These are phyloP conservation scores for Astur gentilis DNA, from an alignment of 2,113 vertebrate genomes.

Conservation along the genomic window DNA sequence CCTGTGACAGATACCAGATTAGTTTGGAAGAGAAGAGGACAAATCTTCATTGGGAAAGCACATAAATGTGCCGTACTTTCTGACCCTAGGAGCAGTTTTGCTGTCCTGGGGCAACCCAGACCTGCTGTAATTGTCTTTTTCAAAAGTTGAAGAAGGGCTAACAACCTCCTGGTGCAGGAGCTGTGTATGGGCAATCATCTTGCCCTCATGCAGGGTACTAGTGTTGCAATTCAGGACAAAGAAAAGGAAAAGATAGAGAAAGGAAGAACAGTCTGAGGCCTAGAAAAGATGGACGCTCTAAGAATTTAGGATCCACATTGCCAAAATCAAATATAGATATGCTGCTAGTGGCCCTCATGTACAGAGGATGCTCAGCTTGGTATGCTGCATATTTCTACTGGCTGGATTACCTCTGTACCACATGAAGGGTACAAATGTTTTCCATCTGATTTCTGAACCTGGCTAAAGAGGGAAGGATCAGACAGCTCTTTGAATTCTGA, in stretches of 20 bases:
- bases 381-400: not conserved
- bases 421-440: not conserved
- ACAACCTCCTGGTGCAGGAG: not conserved
- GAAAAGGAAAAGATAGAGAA: not conserved
- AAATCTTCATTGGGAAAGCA: not conserved
- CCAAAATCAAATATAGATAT: not conserved
- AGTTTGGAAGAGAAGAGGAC: not conserved
- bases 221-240: not conserved
- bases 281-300: not conserved
- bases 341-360: rapidly evolving
- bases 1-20: not conserved
- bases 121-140: not conserved
- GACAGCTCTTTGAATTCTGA: not conserved
- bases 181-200: rapidly evolving
- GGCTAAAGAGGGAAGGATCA: not conserved
- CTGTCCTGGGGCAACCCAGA: not conserved
- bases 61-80: not conserved
- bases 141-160: not conserved
- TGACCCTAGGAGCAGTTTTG: not conserved
- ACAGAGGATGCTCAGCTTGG: not conserved
- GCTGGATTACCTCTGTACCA: not conserved
- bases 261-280: not conserved
- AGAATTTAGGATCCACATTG: not conserved
- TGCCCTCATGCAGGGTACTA: not conserved
- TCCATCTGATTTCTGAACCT: not conserved